Evolutionary conservation across 2,888 invertebrate species (phyloP), one percentile per base, ranked within the genome.

Genomic region (Malacosoma neustria): DNA sequence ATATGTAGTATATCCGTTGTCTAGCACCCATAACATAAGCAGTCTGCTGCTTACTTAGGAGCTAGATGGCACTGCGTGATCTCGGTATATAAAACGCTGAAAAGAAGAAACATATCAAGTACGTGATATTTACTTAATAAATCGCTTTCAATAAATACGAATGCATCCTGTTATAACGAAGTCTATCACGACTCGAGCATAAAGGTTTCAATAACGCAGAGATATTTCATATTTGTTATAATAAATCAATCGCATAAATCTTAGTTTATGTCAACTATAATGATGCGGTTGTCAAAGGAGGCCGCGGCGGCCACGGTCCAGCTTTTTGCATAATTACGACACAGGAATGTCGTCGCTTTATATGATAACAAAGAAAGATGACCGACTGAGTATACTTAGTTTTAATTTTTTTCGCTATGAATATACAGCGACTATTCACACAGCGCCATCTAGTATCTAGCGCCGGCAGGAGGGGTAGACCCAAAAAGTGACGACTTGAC

Each of bases 291-390:
- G 72, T 75, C 82, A 84, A 85, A 84, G 81, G 62, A 55, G 60
- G 67, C 81, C 81, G 82, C 75, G 65, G 62, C 72, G 74, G 49
- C 73, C 79, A 71, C 50, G 57, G 81, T 73, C 80, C 80, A 72
- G 76, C 74, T 84, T 84, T 82, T 82, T 84, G 81, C 84, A 84
- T 84, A 84, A 84, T 84, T 79, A 81, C 61, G 62, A 54, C 63
- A 61, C 67, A 65, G 77, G 82, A 84, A 85, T 82, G 77, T 63
- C 72, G 76, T 67, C 69, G 69, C 62, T 72, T 70, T 74, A 81
- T 76, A 79, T 82, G 61, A 80, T 81, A 81, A 82, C 76, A 82
- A 84, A 81, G 72, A 74, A 81, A 81, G 71, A 80, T 81, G 72
- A 80, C 75, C 72, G 66, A 63, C 67, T 69, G 56, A n/a, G n/a